Percentiles rank a stretch among this genome's conserved stretches.
Evolutionary conservation across 2,888 invertebrate genomes (phyloP).

Genomic region (Gasteruption jaculator): DNA sequence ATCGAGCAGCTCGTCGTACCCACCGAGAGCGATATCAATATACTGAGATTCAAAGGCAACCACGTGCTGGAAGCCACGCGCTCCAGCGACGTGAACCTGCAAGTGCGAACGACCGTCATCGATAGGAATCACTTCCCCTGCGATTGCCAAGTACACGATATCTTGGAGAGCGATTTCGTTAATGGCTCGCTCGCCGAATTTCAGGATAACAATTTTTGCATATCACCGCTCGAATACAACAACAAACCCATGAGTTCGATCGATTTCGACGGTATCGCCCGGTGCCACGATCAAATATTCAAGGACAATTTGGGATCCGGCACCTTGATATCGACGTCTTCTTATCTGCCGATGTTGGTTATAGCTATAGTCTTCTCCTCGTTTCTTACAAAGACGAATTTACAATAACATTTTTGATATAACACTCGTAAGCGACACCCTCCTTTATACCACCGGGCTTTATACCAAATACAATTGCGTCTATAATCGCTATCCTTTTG

Average conservation of each 20-base stretch:
- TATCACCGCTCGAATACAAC: conserved; percentile 79
- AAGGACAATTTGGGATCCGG: conserved; percentile 60
- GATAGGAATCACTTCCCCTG: conserved; percentile 81
- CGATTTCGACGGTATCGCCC: conserved; percentile 63
- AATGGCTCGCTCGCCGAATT: conserved; percentile 57
- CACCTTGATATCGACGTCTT: conserved; percentile 17
- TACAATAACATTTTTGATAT: background rate
- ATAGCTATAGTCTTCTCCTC: conserved; percentile 17
- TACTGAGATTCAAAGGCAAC: conserved; percentile 74
- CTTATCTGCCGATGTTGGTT: conserved; percentile 21
- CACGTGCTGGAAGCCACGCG: conserved; percentile 74
- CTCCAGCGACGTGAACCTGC: conserved; percentile 65
- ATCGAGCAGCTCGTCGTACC: conserved; percentile 74
- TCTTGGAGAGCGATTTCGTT: conserved; percentile 72
- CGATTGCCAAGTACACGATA: conserved; percentile 77
- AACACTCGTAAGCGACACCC: too few relatives aligned
- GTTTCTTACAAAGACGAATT: conserved; percentile 17
- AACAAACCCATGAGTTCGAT: conserved; percentile 70
- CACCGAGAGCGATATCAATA: conserved; percentile 68
- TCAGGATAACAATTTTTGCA: conserved; percentile 72
- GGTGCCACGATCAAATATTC: conserved; percentile 66
- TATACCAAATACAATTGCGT: too few relatives aligned
- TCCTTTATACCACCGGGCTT: too few relatives aligned
- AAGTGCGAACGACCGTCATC: conserved; percentile 69
- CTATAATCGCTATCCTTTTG: too few relatives aligned